These are phyloP conservation scores for Azemiops feae DNA, from an alignment of 2,113 vertebrate genomes.

Conservation along the genomic window DNA sequence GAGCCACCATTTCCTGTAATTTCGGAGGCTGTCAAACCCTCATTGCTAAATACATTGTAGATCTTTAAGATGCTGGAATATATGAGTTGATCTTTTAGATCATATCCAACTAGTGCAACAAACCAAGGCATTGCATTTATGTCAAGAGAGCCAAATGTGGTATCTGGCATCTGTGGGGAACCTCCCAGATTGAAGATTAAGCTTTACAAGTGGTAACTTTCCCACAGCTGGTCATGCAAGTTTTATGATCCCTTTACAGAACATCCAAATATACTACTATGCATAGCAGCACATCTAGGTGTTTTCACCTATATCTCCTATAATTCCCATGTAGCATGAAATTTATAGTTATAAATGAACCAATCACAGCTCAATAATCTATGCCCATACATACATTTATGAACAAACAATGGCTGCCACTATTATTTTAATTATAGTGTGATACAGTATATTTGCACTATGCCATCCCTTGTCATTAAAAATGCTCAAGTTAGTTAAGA, in stretches of 20 bases:
- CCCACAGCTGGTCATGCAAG: neutral
- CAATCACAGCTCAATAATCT: neutral
- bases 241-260: neutral
- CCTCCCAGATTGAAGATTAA: neutral
- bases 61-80: neutral
- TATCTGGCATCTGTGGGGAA: neutral
- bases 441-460: neutral
- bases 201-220: neutral
- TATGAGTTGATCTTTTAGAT: neutral
- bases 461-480: neutral
- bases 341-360: neutral
- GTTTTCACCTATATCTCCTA: neutral
- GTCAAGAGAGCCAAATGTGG: neutral
- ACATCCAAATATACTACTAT: neutral
- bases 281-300: neutral
- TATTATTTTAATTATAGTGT: neutral
- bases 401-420: neutral
- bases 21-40: neutral
- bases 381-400: neutral
- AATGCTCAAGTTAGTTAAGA: neutral
- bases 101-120: neutral
- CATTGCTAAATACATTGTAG: neutral
- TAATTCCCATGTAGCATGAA: neutral
- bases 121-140: neutral
- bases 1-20: neutral